Percentiles rank a stretch among this genome's conserved stretches.
Evolutionary conservation across 2,797 vertebrate genomes (phyloP).

Genomic region (Tachyglossus aculeatus): DNA sequence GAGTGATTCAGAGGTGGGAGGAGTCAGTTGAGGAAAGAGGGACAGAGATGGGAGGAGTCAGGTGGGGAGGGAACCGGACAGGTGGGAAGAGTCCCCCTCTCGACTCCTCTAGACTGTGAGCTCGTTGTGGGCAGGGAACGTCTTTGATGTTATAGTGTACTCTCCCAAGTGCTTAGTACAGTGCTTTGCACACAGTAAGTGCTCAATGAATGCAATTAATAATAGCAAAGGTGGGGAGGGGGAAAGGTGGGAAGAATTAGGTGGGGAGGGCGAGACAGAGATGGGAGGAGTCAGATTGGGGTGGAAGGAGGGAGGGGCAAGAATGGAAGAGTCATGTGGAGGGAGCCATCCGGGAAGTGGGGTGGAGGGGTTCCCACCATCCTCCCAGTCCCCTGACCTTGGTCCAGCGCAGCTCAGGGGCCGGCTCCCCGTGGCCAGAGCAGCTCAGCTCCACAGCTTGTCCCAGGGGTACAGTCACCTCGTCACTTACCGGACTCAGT

Average conservation of each 20-base stretch:
- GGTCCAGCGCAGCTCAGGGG: constrained; percentile 61
- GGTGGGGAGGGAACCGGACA: neutral
- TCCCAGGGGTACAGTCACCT: neutral
- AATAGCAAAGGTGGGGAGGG: too few species aligned
- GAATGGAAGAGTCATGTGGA: rapidly evolving
- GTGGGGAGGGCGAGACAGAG: rapidly evolving
- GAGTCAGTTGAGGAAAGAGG: too few species aligned
- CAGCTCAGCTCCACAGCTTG: constrained; percentile 30
- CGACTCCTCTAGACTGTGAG: too few species aligned
- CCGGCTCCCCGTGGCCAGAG: constrained; percentile 40
- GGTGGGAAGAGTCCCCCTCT: neutral
- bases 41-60: too few species aligned
- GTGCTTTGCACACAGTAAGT: too few species aligned
- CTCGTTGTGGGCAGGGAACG: too few species aligned
- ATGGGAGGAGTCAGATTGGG: rapidly evolving
- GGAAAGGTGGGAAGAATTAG: neutral
- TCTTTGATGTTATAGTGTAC: too few species aligned
- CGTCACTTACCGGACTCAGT: constrained; percentile 36
- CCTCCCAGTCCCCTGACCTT: constrained; percentile 56
- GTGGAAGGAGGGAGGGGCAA: too few species aligned
- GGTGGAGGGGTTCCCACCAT: neutral
- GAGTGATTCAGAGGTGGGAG: neutral
- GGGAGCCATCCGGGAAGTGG: neutral
- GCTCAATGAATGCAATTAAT: too few species aligned
- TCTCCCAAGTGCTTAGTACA: neutral